Base-by-base conservation (phyloP, 2,113 vertebrate species). In the Coryphaenoides rupestris region DNA sequence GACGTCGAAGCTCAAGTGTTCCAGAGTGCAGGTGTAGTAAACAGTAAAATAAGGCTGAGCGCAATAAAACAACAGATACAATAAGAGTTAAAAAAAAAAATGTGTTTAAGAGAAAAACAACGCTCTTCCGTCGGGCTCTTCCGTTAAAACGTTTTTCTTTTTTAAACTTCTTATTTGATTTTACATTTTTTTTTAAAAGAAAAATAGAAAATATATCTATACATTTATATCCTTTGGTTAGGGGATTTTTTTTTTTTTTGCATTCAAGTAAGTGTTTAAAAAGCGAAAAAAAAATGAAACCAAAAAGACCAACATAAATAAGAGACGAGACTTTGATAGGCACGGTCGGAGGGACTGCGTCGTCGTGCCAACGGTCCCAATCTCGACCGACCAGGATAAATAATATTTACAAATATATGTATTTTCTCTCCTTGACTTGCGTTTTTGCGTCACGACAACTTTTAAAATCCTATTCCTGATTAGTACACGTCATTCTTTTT, bases 1-100 rank as follows among this genome's bases (percentile, higher is more conserved):
- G 76, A 81, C 76, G 46, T 65, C 52, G 15, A 55, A 64, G 70
- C 79, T 81, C 73, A 78, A 75, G 60, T 70, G 64, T 73, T 49
- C 49, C n/a, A n/a, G 74, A 84, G 70, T 78, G 80, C 83, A 85
- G 80, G 77, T 79, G 80, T 87, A 86, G 80, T 87, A 86, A 87
- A 86, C 81, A 57, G 74, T 84, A 84, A 86, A n/a, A 82, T 83
- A 79, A 86, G 72, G 70, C 78, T 50, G 73, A 7, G 33, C 33
- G 33, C 13, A 7, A 40, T 40, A 12, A 40, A 40, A 40, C 33
- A 72, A 77, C 75, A 76, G 69, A 73, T 76, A n/a, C n/a, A n/a
- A n/a, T n/a, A n/a, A n/a, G 78, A 74, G 54, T 65, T 22, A 79
- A 82, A 70, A 81, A 87, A 85, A 84, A 26, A 73, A 75, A 75